phyloP scores from a whole-genome alignment of 1,140 invertebrate genomes.

The Conus ventricosus region DNA sequence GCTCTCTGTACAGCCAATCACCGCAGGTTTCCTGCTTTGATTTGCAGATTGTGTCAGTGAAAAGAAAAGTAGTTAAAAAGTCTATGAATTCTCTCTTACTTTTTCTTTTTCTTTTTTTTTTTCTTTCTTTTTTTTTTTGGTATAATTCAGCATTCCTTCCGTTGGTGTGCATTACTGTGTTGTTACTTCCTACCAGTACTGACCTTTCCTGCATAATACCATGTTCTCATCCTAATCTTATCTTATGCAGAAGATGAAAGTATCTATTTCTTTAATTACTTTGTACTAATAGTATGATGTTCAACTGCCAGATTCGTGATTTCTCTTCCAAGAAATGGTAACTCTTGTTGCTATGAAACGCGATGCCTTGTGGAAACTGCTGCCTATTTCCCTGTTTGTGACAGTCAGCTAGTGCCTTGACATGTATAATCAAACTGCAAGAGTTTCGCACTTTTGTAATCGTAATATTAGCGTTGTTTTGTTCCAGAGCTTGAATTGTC shows the following conservation, averaged over 20 bases:
- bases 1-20: too few species aligned
- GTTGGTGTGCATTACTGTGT: background rate
- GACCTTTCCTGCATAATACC: background rate
- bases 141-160: constrained; percentile 28
- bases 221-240: background rate
- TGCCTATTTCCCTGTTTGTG: background rate
- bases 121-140: too few species aligned
- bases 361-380: background rate
- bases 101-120: background rate
- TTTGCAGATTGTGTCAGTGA: too few species aligned
- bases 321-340: background rate
- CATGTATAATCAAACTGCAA: background rate
- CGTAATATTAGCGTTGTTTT: background rate
- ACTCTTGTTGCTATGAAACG: background rate
- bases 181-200: background rate
- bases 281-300: too few species aligned
- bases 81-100: background rate
- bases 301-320: background rate
- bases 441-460: background rate
- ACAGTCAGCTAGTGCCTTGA: background rate
- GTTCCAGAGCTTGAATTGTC: background rate
- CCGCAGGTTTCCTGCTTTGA: too few species aligned
- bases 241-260: background rate
- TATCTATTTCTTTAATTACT: background rate
- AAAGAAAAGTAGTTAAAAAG: background rate